These are phyloP conservation scores for Microchirus variegatus DNA, from an alignment of 2,797 vertebrate genomes.

Conservation along the genomic window DNA sequence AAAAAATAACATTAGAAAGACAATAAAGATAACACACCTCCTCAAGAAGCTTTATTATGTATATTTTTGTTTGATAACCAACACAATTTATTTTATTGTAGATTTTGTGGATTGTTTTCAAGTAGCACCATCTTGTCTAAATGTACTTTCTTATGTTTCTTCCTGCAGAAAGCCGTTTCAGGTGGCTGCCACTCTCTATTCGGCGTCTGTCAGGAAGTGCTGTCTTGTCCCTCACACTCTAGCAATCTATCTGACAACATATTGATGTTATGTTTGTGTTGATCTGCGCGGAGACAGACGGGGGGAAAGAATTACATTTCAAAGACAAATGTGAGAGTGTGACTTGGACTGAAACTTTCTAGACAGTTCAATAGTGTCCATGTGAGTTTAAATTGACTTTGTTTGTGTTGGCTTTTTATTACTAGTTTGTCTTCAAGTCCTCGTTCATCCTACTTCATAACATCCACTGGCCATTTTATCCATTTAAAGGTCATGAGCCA, in stretches of 20 bases:
- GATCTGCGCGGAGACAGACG: constrained; percentile 26
- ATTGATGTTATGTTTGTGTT: constrained; percentile 57
- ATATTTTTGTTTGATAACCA: too few species aligned
- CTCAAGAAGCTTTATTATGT: too few species aligned
- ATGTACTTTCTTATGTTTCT: not conserved
- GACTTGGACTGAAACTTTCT: constrained; percentile 36
- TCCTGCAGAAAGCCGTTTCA: constrained; percentile 27
- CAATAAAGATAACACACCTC: too few species aligned
- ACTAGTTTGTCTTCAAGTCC: too few species aligned
- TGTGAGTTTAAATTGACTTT: constrained; percentile 17
- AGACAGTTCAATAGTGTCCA: constrained; percentile 1
- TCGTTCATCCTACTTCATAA: too few species aligned
- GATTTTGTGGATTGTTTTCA: not conserved
- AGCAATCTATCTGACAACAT: constrained; percentile 53
- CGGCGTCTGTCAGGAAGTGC: constrained; percentile 36
- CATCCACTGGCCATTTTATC: too few species aligned
- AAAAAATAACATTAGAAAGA: too few species aligned
- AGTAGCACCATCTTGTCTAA: constrained; percentile 10
- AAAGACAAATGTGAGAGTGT: constrained; percentile 29
- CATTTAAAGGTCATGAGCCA: too few species aligned
- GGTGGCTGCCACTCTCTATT: constrained; percentile 45
- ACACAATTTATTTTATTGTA: too few species aligned
- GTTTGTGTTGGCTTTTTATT: not conserved
- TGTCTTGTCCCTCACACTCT: constrained; percentile 45
- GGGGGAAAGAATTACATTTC: constrained; percentile 29